A percentile compares a stretch with the other conserved stretches of the same genome.
Conservation (phyloP, 1,140 invertebrate species). For the Phenacoccus solenopsis region DNA sequence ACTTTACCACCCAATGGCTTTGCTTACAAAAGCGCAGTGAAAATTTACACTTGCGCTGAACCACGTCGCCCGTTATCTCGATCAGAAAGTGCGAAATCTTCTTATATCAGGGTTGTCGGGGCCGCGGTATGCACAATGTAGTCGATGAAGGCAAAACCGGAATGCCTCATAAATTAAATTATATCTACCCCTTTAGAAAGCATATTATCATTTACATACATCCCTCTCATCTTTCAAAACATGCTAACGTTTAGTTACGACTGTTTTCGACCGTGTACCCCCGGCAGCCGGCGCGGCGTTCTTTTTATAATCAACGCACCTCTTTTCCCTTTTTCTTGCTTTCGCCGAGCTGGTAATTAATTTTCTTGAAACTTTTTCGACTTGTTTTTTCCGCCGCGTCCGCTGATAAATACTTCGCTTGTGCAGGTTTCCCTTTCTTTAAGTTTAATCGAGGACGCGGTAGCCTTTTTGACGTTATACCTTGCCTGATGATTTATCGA, state of each 20-base stretch:
- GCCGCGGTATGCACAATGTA: background rate
- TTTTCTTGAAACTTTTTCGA: background rate
- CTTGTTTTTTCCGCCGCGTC: no score
- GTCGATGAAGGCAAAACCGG: background rate
- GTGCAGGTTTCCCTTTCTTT: no score
- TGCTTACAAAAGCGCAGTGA: background rate
- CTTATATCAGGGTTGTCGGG: background rate
- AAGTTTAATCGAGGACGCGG: no score
- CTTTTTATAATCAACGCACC: no score
- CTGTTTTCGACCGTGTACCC: background rate
- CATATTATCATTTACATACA: slow-evolving; percentile 3
- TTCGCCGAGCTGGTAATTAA: slow-evolving; percentile 1
- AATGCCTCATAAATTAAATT: slow-evolving; percentile 3
- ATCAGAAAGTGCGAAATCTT: background rate
- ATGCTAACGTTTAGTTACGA: slow-evolving; percentile 1
- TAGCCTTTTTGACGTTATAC: no score
- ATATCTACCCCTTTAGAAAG: slow-evolving; percentile 1
- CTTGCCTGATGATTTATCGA: no score
- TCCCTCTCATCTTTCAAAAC: background rate
- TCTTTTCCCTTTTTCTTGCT: no score
- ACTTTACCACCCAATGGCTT: background rate
- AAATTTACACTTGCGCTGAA: slow-evolving; percentile 1
- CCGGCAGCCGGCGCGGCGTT: background rate
- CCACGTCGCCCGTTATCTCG: background rate
- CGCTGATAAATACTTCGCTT: no score